Conservation (phyloP, 2,888 invertebrate genomes). For the Acanthosepion pharaonis region DNA sequence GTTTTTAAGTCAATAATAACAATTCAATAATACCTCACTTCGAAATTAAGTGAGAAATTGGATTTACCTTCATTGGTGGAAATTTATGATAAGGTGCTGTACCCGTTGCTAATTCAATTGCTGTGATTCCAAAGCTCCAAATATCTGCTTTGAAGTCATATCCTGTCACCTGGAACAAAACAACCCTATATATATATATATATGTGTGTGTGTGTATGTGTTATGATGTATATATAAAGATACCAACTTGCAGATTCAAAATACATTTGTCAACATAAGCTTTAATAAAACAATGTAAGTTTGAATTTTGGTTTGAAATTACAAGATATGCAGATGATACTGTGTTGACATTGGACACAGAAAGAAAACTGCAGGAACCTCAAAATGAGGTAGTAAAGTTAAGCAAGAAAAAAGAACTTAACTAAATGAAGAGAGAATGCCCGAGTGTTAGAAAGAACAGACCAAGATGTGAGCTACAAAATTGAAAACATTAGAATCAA, state of each 20-base stretch:
- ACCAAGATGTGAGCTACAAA: too few relatives aligned
- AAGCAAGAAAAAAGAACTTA: too few relatives aligned
- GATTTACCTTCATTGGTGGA: conserved; percentile 91
- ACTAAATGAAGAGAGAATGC: too few relatives aligned
- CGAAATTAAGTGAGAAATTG: not conserved
- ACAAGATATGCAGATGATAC: too few relatives aligned
- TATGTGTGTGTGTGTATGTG: too few relatives aligned
- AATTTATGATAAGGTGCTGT: conserved; percentile 99
- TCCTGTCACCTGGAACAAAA: conserved; percentile 79
- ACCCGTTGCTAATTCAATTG: conserved; percentile 96
- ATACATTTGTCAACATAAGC: not conserved
- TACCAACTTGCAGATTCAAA: not conserved
- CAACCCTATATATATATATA: not conserved
- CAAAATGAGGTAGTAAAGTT: too few relatives aligned
- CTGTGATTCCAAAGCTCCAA: conserved; percentile 96
- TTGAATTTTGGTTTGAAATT: too few relatives aligned
- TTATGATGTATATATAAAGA: not conserved
- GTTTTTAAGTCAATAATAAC: too few relatives aligned
- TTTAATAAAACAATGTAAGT: not conserved
- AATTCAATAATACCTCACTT: not conserved
- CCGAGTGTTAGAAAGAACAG: too few relatives aligned
- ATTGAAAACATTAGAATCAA: too few relatives aligned
- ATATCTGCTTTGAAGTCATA: conserved; percentile 98
- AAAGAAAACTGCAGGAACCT: too few relatives aligned
- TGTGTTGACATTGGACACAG: too few relatives aligned